Percentiles rank a stretch among this genome's conserved stretches.
Evolutionary conservation across 2,888 invertebrate genomes (phyloP).

Genomic region (Lasioglossum leucozonium): DNA sequence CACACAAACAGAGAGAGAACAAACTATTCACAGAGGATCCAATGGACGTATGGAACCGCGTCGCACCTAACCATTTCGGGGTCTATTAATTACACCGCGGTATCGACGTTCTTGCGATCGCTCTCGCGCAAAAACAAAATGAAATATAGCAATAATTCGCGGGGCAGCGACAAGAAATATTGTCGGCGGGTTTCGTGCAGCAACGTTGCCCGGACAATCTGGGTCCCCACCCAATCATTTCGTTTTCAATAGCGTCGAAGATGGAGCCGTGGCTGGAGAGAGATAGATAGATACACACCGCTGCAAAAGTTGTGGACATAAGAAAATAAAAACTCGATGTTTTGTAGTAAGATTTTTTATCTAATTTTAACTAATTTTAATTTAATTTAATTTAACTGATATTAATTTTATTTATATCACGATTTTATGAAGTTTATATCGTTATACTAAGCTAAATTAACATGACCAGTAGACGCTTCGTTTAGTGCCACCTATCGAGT

Average conservation of each 20-base stretch:
- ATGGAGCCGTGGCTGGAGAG: background rate
- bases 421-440: too few species aligned
- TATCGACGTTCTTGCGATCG: background rate
- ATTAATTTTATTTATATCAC: too few species aligned
- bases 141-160: slow-evolving; percentile 5
- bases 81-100: background rate
- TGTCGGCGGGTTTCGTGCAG: background rate
- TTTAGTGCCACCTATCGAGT: too few species aligned
- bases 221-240: slow-evolving; percentile 5
- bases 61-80: background rate
- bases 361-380: too few species aligned
- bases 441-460: too few species aligned
- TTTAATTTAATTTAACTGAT: too few species aligned
- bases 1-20: too few species aligned
- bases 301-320: background rate
- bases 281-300: background rate
- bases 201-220: slow-evolving; percentile 7
- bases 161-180: background rate
- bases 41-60: background rate
- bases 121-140: background rate
- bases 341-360: too few species aligned
- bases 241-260: background rate
- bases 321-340: too few species aligned
- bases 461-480: too few species aligned
- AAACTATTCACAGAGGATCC: background rate